Base-by-base conservation (phyloP, 2,888 invertebrate genomes). In the Eilema caniola region DNA sequence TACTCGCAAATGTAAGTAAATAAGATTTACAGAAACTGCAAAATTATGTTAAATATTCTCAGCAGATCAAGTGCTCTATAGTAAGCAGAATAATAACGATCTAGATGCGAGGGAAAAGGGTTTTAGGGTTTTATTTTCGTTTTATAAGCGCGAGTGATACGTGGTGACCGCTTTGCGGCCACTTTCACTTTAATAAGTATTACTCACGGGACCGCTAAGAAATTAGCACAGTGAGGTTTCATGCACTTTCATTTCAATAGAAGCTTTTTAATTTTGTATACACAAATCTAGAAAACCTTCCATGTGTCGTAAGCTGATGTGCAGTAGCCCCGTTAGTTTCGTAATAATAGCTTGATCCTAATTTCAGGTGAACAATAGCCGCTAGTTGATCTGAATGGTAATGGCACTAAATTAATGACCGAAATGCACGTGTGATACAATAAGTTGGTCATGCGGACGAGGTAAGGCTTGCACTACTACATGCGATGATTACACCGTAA, bases 371-470 rank as follows among this genome's bases (percentile, higher is more conserved):
- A 83, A 81, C 83, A 84, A 83, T 80, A 77, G 77, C 75, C 75
- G 75, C 71, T 76, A 76, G 82, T 84, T 83, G 90, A 84, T 86
- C 81, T 76, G 93, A 90, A 93, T 93, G 84, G 89, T 88, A 93
- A 94, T 91, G 88, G 87, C 77, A 78, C 83, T 91, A 90, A 93
- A 93, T 91, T 82, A 86, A 82, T 82, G 85, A 80, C 78, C 85
- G 81, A 87, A 89, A 86, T 85, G 85, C 80, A 83, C 79, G 85
- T 83, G 86, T 89, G 88, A 87, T 88, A 88, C 88, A 86, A 87
- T 86, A 90, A 90, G 90, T 93, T 90, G 93, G 92, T 90, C 92
- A 92, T 86, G 88, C 87, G 88, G 85, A 82, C 88, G 88, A 87
- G 84, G 87, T 83, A 86, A 88, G 85, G 83, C 79, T 85, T 81